Conservation (phyloP, 2,888 invertebrate genomes). For the Idaea aversata region DNA sequence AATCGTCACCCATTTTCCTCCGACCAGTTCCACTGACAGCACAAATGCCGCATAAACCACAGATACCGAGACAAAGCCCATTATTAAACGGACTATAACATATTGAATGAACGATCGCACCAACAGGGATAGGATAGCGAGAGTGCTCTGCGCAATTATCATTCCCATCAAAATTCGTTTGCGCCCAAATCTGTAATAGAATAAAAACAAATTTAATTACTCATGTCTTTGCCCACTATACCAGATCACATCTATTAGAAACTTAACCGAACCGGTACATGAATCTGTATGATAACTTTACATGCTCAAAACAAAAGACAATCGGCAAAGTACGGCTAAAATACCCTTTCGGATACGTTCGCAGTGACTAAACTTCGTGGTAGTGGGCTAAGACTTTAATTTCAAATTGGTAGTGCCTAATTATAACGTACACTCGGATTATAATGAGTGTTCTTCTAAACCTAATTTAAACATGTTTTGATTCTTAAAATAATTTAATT, state of each 20-base stretch:
- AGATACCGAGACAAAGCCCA: slow-evolving; percentile 90
- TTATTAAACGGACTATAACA: slow-evolving; percentile 83
- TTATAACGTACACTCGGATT: slow-evolving; percentile 6
- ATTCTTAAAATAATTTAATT: slow-evolving; percentile 18
- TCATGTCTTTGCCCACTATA: slow-evolving; percentile 7
- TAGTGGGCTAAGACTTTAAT: too few species aligned
- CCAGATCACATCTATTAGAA: slow-evolving; percentile 1
- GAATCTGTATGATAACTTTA: neutral
- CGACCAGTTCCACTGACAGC: slow-evolving; percentile 88
- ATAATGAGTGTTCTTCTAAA: slow-evolving; percentile 3
- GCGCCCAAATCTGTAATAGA: slow-evolving; percentile 83
- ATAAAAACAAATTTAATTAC: slow-evolving; percentile 9
- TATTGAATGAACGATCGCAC: slow-evolving; percentile 86
- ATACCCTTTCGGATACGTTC: neutral
- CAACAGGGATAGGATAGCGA: slow-evolving; percentile 85
- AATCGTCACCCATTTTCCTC: slow-evolving; percentile 89
- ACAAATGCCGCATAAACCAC: slow-evolving; percentile 91
- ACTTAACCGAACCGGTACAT: neutral
- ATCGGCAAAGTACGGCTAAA: neutral
- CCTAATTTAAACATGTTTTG: slow-evolving; percentile 8
- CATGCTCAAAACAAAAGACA: neutral
- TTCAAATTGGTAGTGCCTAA: too few species aligned
- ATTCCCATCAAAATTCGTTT: slow-evolving; percentile 87
- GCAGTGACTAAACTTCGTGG: too few species aligned
- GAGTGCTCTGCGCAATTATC: slow-evolving; percentile 83